Evolutionary conservation across 2,888 invertebrate genomes (phyloP).

Genomic region (Drosophila falleni): DNA sequence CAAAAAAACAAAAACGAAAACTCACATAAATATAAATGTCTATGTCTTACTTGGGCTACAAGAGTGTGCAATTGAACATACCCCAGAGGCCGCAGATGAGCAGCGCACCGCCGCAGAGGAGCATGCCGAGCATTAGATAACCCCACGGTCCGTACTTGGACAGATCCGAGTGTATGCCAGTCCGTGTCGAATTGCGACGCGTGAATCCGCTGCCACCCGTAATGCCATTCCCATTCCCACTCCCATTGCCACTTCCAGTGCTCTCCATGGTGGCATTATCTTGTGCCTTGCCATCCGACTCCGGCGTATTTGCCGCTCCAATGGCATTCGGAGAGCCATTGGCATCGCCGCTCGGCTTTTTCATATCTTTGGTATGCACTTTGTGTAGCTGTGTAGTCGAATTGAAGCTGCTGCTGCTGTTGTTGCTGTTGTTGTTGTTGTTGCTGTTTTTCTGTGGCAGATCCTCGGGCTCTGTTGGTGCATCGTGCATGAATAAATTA

Average conservation of each 20-base stretch:
- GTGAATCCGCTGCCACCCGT: conserved; percentile 70
- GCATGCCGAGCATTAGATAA: conserved; percentile 90
- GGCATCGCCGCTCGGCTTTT: conserved; percentile 51
- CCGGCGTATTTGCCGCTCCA: conserved; percentile 26
- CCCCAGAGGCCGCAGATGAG: conserved; percentile 90
- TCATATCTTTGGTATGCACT: conserved; percentile 70
- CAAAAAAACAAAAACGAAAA: conserved; percentile 27
- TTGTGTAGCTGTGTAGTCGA: conserved; percentile 75
- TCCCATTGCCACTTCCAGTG: background rate
- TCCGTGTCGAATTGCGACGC: conserved; percentile 82
- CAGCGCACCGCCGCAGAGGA: conserved; percentile 89
- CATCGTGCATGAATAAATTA: conserved; percentile 83
- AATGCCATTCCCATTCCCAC: conserved; percentile 6
- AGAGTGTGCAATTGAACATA: conserved; percentile 75
- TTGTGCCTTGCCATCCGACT: conserved; percentile 44
- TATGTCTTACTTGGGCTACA: conserved; percentile 65
- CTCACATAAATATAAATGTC: conserved; percentile 62
- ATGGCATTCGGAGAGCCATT: conserved; percentile 65
- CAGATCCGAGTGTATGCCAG: conserved; percentile 87
- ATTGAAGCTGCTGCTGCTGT: conserved; percentile 29
- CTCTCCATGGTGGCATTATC: conserved; percentile 57
- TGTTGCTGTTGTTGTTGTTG: conserved; percentile 2
- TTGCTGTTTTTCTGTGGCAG: conserved; percentile 24
- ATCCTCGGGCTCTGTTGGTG: conserved; percentile 66
- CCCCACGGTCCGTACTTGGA: conserved; percentile 91